A percentile compares a stretch with the other conserved stretches of the same genome.
Evolutionary conservation across 2,113 vertebrate species (phyloP).

Genomic region (Gadus chalcogrammus): DNA sequence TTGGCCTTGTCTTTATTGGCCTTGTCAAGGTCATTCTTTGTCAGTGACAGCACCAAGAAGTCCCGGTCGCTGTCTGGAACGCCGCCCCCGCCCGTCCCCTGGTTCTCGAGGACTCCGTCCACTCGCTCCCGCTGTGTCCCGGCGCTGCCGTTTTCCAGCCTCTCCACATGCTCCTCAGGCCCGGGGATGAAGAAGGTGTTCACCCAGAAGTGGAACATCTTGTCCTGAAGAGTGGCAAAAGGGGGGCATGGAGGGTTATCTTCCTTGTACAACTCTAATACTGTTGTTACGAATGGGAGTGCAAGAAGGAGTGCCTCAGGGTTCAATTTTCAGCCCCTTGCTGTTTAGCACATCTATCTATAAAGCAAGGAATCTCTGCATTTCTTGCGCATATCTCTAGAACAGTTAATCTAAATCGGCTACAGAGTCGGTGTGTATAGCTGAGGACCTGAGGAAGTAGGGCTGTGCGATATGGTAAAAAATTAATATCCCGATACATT

Average conservation of each 20-base stretch:
- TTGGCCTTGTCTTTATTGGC: conserved; percentile 99
- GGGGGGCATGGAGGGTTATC: neutral
- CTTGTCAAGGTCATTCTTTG: conserved; percentile 97
- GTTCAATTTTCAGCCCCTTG: too few species aligned
- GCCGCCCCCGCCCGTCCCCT: conserved; percentile 55
- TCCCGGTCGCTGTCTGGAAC: conserved; percentile 85
- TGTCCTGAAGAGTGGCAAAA: conserved; percentile 75
- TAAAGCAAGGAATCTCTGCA: too few species aligned
- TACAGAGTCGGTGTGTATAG: neutral
- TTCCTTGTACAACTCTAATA: neutral
- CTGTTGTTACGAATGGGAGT: too few species aligned
- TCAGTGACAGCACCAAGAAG: conserved; percentile 90
- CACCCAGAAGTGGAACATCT: conserved; percentile 99
- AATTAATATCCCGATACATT: too few species aligned
- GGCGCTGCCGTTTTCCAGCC: conserved; percentile 89
- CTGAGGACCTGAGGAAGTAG: neutral
- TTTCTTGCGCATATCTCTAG: too few species aligned
- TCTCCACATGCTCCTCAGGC: conserved; percentile 87
- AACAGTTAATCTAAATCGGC: too few species aligned
- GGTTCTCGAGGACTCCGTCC: conserved; percentile 28
- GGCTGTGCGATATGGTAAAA: too few species aligned
- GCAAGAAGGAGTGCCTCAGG: too few species aligned
- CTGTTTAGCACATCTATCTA: too few species aligned
- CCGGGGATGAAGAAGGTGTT: conserved; percentile 98
- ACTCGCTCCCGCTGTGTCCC: conserved; percentile 6